Percentiles rank a stretch among this genome's conserved stretches.
Evolutionary conservation across 2,888 invertebrate species (phyloP).

Genomic region (Pachycephus smyrnensis): DNA sequence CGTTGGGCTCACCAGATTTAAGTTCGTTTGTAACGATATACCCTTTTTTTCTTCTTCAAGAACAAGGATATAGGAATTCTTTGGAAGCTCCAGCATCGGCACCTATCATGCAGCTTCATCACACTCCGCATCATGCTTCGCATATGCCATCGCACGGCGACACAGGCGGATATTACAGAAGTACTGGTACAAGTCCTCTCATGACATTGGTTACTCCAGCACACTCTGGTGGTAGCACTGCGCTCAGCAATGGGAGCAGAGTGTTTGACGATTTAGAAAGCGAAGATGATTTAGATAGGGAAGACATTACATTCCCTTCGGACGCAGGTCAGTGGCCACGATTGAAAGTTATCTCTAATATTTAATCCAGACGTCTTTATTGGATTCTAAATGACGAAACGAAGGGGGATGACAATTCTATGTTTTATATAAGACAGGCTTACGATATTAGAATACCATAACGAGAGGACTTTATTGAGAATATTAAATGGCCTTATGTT

Average conservation of each 20-base stretch:
- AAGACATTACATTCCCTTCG: slow-evolving; percentile 85
- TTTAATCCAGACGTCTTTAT: neutral
- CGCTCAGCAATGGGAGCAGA: slow-evolving; percentile 74
- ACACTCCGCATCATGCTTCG: slow-evolving; percentile 51
- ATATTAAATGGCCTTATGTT: neutral
- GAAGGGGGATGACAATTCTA: neutral
- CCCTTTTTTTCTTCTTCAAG: slow-evolving; percentile 30
- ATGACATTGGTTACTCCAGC: slow-evolving; percentile 68
- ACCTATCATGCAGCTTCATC: slow-evolving; percentile 57
- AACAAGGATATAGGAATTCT: slow-evolving; percentile 60
- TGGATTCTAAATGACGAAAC: neutral
- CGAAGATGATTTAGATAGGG: slow-evolving; percentile 88
- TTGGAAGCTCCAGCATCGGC: slow-evolving; percentile 56
- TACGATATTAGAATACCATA: neutral
- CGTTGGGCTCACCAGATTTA: neutral
- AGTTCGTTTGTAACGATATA: neutral
- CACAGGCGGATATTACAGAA: slow-evolving; percentile 68
- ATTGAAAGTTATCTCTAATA: neutral
- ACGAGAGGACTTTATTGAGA: neutral
- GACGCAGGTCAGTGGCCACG: slow-evolving; percentile 73
- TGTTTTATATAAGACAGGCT: neutral
- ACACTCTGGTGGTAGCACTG: slow-evolving; percentile 65
- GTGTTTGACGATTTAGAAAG: slow-evolving; percentile 88
- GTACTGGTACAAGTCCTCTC: slow-evolving; percentile 73
- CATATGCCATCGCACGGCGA: slow-evolving; percentile 56